Percentiles rank a stretch among this genome's conserved stretches.
These are phyloP conservation scores for Eospalax fontanierii DNA, from an alignment of 2,797 vertebrate species.

Conservation along the genomic window DNA sequence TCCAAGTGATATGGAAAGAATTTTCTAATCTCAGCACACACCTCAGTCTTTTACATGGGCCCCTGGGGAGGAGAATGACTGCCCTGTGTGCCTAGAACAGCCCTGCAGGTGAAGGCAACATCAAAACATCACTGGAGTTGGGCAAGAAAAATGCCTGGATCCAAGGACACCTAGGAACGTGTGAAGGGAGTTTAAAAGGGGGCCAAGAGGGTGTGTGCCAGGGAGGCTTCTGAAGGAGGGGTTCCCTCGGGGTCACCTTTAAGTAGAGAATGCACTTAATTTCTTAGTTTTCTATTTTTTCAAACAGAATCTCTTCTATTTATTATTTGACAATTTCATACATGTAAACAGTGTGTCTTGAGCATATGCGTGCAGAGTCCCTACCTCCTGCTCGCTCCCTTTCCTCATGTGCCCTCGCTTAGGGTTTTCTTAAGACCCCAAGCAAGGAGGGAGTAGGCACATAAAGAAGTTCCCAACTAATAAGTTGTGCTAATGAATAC, in stretches of 20 bases:
- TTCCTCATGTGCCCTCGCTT: not conserved
- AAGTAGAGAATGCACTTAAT: not conserved
- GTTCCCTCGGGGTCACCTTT: not conserved
- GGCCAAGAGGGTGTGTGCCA: not conserved
- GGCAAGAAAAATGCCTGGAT: not conserved
- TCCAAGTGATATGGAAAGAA: accelerated
- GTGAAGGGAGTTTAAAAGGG: not conserved
- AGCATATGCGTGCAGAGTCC: not conserved
- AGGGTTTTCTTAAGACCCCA: conserved; percentile 35
- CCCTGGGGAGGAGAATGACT: not conserved
- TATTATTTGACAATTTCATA: not conserved
- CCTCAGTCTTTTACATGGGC: not conserved
- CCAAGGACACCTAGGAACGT: not conserved
- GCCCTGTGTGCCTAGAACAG: not conserved
- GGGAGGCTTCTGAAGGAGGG: not conserved
- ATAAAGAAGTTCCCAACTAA: not conserved
- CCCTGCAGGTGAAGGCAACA: not conserved
- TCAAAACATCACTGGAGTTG: not conserved
- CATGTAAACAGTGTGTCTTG: not conserved
- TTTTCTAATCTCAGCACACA: not conserved
- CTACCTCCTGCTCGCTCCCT: not conserved
- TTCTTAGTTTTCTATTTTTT: not conserved
- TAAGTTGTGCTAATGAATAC: not conserved
- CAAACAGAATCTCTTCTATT: not conserved
- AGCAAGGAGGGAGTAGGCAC: not conserved